Base-by-base conservation (phyloP, 2,888 invertebrate species). In the Hydraecia micacea region DNA sequence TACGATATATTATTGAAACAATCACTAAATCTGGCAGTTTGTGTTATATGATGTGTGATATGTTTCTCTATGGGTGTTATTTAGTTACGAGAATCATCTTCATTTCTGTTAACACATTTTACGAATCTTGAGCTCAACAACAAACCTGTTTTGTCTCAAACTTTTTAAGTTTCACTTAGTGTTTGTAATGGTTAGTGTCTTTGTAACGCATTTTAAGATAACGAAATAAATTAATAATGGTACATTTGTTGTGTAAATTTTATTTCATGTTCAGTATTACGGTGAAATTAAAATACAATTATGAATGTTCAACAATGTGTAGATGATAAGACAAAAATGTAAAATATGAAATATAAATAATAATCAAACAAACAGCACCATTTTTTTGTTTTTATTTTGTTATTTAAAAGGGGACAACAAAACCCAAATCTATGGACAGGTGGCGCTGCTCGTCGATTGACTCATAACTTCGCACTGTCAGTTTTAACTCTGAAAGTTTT, bases 241-340 rank as follows among this genome's bases (percentile, higher is more conserved):
- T 77, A 81, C 55, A 81, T 75, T 76, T 77, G 79, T 82, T 87
- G 73, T 90, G 85, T 85, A 87, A 88, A 85, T 84, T 86, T 85
- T 86, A 83, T 88, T 86, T 90, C 76, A 88, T 89, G 68, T 91
- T 87, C 92, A 93, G 92, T 93, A 93, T 93, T 93, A 92, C 84
- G 80, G 87, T 83, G 90, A 92, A 93, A 92, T 91, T 91, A 89
- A 82, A 85, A 87, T 86, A 76, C 89, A 90, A 90, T 88, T 88
- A 87, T 89, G 79, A 89, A 90, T 93, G 91, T 94, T 92, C 92
- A 93, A 92, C 89, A 82, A 86, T 90, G 77, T 90, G 89, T 94
- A 94, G 92, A 90, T 89, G 75, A 86, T 94, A 94, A 94, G 93
- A 92, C 87, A 90, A 88, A 92, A 90, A 89, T 92, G 90, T 91